A percentile compares a stretch with the other conserved stretches of the same genome.
Evolutionary conservation across 2,797 vertebrate genomes (phyloP).

Genomic region (Cryptoprocta ferox): DNA sequence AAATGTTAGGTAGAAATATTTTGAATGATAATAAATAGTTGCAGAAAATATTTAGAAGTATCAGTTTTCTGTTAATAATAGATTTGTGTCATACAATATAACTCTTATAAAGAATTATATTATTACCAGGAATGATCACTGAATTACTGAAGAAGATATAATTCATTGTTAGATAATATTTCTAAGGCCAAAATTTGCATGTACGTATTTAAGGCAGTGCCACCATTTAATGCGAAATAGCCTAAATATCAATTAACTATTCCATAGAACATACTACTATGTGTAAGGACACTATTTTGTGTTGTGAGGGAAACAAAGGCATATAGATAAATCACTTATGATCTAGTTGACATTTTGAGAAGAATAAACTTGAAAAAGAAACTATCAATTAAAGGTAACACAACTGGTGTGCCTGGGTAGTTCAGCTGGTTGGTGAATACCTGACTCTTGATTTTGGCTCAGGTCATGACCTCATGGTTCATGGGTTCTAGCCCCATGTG

Average conservation of each 20-base stretch:
- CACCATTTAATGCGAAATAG: not conserved
- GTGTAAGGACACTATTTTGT: not conserved
- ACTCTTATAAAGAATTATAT: not conserved
- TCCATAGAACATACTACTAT: not conserved
- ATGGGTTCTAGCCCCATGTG: too few relatives aligned
- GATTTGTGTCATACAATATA: not conserved
- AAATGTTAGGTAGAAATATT: constrained; percentile 15
- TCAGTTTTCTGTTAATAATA: not conserved
- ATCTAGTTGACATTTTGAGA: not conserved
- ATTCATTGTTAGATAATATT: not conserved
- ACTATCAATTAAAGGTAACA: not conserved
- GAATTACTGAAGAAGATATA: not conserved
- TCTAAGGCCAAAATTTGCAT: not conserved
- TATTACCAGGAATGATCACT: constrained; percentile 30
- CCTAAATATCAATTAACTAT: not conserved
- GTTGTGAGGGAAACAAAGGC: not conserved
- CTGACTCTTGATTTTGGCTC: too few relatives aligned
- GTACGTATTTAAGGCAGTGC: not conserved
- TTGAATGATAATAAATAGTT: not conserved
- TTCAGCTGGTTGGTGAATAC: too few relatives aligned
- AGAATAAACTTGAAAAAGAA: not conserved
- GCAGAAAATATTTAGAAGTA: constrained; percentile 36
- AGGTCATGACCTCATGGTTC: too few relatives aligned
- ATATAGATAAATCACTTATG: not conserved
- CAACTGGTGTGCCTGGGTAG: too few relatives aligned